Percentiles rank a stretch among this genome's conserved stretches.
phyloP scores from a whole-genome alignment of 2,888 invertebrate species.

The Nephrotoma flavescens region DNA sequence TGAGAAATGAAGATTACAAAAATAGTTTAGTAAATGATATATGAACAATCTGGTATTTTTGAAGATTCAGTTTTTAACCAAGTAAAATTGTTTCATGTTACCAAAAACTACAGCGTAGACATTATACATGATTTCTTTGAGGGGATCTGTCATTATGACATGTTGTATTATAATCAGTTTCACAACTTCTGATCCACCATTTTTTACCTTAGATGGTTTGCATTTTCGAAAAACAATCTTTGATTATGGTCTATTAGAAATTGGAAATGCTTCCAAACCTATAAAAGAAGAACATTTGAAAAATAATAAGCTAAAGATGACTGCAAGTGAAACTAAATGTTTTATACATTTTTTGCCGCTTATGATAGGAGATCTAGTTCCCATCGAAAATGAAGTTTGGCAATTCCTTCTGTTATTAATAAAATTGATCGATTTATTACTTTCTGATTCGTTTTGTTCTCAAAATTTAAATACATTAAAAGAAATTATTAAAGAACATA shows the following conservation, averaged over 20 bases:
- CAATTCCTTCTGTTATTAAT: background rate
- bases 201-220: constrained; percentile 14
- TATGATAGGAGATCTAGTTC: background rate
- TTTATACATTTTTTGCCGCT: background rate
- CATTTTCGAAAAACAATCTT: constrained; percentile 16
- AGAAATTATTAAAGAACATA: background rate
- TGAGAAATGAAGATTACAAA: constrained; percentile 13
- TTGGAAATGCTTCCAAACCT: constrained; percentile 13
- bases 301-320: background rate
- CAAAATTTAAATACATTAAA: background rate
- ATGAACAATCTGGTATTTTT: constrained; percentile 14
- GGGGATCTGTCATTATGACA: constrained; percentile 13
- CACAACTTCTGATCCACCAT: constrained; percentile 10
- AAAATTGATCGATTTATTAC: background rate
- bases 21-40: background rate
- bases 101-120: constrained; percentile 15
- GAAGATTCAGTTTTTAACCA: constrained; percentile 15
- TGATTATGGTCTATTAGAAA: constrained; percentile 15
- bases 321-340: background rate
- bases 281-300: constrained; percentile 11
- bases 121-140: constrained; percentile 18
- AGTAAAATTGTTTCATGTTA: constrained; percentile 15
- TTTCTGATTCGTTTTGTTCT: background rate
- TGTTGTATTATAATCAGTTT: constrained; percentile 15
- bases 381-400: background rate